phyloP scores from a whole-genome alignment of 2,113 vertebrate species.

The Australoheros scitulus region DNA sequence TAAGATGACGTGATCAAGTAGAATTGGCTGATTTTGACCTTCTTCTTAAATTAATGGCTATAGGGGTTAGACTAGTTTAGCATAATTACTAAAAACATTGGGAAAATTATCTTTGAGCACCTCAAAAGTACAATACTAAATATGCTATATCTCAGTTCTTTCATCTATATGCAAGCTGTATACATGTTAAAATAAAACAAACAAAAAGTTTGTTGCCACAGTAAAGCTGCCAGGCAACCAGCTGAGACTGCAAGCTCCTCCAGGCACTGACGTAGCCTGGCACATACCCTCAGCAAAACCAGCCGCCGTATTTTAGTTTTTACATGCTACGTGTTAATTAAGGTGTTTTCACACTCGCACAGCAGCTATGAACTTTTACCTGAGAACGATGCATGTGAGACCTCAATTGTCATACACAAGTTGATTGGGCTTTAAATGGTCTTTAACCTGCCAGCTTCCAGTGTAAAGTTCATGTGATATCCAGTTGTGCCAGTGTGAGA shows the following conservation, averaged over 20 bases:
- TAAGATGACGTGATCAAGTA: not conserved
- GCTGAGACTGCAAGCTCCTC: not conserved
- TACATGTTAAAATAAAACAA: not conserved
- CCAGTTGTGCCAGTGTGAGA: not conserved
- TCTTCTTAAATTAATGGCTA: not conserved
- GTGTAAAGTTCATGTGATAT: not conserved
- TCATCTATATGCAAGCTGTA: not conserved
- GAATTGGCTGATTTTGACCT: not conserved
- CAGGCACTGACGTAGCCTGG: not conserved
- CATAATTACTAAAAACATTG: not conserved
- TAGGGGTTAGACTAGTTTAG: not conserved
- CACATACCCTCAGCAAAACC: not conserved
- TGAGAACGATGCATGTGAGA: not conserved
- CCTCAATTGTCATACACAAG: not conserved
- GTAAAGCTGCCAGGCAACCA: not conserved
- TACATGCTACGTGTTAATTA: conserved; percentile 2
- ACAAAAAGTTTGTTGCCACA: not conserved
- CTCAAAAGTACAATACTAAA: not conserved
- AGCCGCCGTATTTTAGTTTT: not conserved
- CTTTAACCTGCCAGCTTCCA: not conserved
- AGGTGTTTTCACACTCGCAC: not conserved
- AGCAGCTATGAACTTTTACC: not conserved
- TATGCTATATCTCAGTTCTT: not conserved
- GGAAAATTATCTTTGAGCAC: not conserved
- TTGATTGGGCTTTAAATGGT: not conserved